Evolutionary conservation across 2,888 invertebrate genomes (phyloP), one percentile per base, ranked within the genome.

Genomic region (Lypha dubia): DNA sequence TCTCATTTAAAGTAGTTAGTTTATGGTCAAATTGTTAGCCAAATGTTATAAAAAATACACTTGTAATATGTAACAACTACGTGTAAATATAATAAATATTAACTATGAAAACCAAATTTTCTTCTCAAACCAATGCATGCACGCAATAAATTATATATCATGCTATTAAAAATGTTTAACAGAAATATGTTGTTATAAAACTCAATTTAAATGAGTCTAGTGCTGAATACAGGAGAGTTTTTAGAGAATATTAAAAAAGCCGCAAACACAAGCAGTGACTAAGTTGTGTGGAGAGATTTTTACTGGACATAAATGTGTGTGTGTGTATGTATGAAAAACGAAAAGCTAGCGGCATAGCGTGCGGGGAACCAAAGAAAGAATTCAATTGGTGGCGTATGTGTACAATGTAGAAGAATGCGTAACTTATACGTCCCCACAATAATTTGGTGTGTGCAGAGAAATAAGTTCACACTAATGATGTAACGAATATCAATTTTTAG

Each of bases 391-490:
- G 75, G 75, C 81, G 81, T 75, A 75, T 75, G 81, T 53, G 60
- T 49, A 35, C 35, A 44, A 49, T 67, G 20, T 38, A 15, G 6
- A 65, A 51, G 22, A 67, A 63, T 41, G 17, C 53, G 44, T 84
- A 77, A 77, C 84, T 84, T 68, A 84, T 84, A 84, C 84, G 84
- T 22, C 63, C 73, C 41, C 62, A 17, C 81, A 58, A n/a, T 68
- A 13, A 44, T n/a, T 56, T 51, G 38, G 2, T 22, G 1, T 15
- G n/a, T 35, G 8, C n/a, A 62, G 62, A 22, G n/a, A 58, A 60
- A 15, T 17, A 46, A 9, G 28, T 28, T n/a, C n/a, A n/a, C n/a
- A n/a, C n/a, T n/a, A n/a, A n/a, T n/a, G n/a, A n/a, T n/a, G n/a
- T n/a, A n/a, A n/a, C n/a, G n/a, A n/a, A n/a, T n/a, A n/a, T n/a